These are phyloP conservation scores for Ormyrus pomaceus DNA, from an alignment of 2,888 invertebrate genomes.

Conservation along the genomic window DNA sequence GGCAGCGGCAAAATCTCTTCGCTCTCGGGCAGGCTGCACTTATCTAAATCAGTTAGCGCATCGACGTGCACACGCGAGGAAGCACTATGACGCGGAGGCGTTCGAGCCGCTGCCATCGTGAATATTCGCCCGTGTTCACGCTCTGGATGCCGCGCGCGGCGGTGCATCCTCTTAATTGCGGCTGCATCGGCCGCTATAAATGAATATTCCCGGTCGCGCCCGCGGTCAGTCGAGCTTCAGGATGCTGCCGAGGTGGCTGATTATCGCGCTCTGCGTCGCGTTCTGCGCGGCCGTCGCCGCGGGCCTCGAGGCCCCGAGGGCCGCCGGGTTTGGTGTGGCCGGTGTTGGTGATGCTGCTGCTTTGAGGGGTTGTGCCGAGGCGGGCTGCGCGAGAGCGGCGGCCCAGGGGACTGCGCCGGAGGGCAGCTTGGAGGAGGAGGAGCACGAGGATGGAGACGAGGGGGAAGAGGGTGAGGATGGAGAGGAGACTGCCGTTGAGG, in stretches of 20 bases:
- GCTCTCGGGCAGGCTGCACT: conserved; percentile 12
- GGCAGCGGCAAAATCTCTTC: background rate
- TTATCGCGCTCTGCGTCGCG: conserved; percentile 53
- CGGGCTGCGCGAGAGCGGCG: conserved; percentile 3
- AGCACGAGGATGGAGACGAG: background rate
- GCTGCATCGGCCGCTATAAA: conserved; percentile 54
- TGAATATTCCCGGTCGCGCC: conserved; percentile 67
- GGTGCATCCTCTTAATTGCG: conserved; percentile 13
- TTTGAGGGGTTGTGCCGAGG: background rate
- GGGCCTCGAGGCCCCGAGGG: background rate
- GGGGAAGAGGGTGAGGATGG: background rate
- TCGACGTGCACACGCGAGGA: conserved; percentile 25
- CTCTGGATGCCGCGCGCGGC: conserved; percentile 69
- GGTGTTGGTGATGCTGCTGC: conserved; percentile 11
- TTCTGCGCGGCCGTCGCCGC: conserved; percentile 1
- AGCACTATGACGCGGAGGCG: conserved; percentile 35
- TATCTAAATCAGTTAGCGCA: conserved; percentile 54
- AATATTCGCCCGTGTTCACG: conserved; percentile 69
- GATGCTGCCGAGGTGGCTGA: conserved; percentile 68
- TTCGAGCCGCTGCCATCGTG: background rate
- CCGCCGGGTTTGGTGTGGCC: conserved; percentile 6
- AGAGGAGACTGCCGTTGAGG: conserved; percentile 32
- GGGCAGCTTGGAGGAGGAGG: background rate
- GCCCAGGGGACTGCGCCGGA: background rate
- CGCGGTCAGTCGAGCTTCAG: conserved; percentile 67